Evolutionary conservation across 1,140 invertebrate genomes (phyloP).

Genomic region (Diprion similis): DNA sequence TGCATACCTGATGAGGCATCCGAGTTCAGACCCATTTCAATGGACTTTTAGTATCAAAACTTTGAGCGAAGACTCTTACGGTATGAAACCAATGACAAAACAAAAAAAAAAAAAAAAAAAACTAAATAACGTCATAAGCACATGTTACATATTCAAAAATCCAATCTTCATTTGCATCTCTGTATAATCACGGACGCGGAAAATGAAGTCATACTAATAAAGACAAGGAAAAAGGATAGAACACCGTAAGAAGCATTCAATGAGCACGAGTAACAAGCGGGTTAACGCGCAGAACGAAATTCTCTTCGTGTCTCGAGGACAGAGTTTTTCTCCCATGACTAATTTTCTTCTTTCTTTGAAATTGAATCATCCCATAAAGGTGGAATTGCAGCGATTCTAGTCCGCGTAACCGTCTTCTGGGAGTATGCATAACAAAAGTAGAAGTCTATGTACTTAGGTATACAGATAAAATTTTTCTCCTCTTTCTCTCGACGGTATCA

Average conservation of each 20-base stretch:
- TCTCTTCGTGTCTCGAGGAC: not conserved
- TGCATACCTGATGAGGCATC: not conserved
- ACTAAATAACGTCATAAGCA: no score
- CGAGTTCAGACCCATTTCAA: no score
- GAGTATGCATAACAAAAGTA: no score
- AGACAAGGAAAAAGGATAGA: not conserved
- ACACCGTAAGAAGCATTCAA: not conserved
- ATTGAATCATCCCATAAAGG: conserved; percentile 5
- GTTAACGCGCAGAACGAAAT: not conserved
- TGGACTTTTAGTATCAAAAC: no score
- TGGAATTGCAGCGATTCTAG: not conserved
- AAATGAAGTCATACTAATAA: not conserved
- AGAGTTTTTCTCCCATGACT: not conserved
- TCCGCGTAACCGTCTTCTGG: not conserved
- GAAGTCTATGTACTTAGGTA: no score
- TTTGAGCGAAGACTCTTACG: no score
- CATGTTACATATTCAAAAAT: no score
- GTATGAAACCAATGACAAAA: no score
- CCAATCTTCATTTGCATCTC: no score
- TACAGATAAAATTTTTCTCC: no score
- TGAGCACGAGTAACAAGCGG: not conserved
- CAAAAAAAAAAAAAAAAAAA: no score
- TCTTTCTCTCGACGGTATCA: no score
- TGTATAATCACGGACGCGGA: not conserved
- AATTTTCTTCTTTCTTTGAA: not conserved